A percentile compares a stretch with the other conserved stretches of the same genome.
Conservation (phyloP, 2,888 invertebrate genomes). For the Drosophila falleni region DNA sequence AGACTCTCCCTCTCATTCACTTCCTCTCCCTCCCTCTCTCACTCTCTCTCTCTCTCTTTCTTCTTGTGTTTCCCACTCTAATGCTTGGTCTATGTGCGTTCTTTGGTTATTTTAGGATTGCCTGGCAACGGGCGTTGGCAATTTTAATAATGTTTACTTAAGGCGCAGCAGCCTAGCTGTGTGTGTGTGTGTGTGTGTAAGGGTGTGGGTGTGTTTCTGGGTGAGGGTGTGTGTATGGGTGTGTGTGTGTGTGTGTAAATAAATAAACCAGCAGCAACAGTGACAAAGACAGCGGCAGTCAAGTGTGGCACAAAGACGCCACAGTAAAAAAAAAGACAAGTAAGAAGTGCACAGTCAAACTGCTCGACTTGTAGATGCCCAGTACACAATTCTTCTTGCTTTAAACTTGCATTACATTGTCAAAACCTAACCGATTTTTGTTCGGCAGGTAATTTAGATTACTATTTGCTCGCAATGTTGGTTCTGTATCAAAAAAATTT, state of each 20-base stretch:
- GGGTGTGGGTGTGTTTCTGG: slow-evolving; percentile 13
- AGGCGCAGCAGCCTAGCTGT: slow-evolving; percentile 61
- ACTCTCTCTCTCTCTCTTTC: background rate
- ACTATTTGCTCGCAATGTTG: background rate
- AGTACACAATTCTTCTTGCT: background rate
- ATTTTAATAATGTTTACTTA: slow-evolving; percentile 82
- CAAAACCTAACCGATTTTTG: background rate
- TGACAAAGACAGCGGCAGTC: slow-evolving; percentile 24
- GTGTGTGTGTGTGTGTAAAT: slow-evolving; percentile 38
- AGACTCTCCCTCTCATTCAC: slow-evolving; percentile 16
- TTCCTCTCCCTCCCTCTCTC: background rate
- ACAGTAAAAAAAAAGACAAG: slow-evolving; percentile 5
- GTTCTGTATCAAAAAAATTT: background rate
- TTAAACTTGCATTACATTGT: background rate
- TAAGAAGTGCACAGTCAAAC: background rate
- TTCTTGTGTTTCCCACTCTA: background rate
- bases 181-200: slow-evolving; percentile 6
- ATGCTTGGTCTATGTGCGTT: slow-evolving; percentile 34
- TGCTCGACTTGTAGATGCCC: background rate
- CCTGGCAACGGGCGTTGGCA: slow-evolving; percentile 73
- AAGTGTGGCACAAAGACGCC: slow-evolving; percentile 51
- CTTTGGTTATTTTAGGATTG: slow-evolving; percentile 75
- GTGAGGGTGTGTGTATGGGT: slow-evolving; percentile 22
- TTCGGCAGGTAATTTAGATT: background rate
- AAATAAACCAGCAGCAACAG: slow-evolving; percentile 45